These are phyloP conservation scores for Mormyrops boulengeri DNA, from an alignment of 2,797 vertebrate genomes.

Conservation along the genomic window DNA sequence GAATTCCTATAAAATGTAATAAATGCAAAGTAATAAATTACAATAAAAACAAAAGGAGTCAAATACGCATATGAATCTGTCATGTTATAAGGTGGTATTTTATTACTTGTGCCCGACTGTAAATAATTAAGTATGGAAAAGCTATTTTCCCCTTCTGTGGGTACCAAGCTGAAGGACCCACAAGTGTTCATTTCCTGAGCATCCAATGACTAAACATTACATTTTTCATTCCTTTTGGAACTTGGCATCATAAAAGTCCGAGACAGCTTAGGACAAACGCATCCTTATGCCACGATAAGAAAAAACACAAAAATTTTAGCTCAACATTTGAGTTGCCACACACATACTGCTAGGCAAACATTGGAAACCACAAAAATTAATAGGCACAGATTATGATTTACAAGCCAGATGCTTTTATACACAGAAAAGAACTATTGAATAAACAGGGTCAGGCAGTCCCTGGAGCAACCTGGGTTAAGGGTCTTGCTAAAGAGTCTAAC, in stretches of 20 bases:
- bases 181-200: neutral
- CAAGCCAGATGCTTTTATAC: neutral
- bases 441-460: neutral
- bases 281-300: slow-evolving; percentile 27
- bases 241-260: slow-evolving; percentile 25
- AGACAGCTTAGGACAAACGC: slow-evolving; percentile 23
- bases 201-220: neutral
- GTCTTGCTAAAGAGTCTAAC: neutral
- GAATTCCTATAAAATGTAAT: neutral
- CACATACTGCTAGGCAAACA: neutral
- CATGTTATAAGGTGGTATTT: neutral
- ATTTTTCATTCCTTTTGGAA: slow-evolving; percentile 14
- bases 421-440: neutral
- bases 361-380: neutral
- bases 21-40: neutral
- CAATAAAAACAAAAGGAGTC: neutral
- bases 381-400: neutral
- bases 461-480: neutral
- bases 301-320: slow-evolving; percentile 8
- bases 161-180: neutral
- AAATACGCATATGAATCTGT: neutral
- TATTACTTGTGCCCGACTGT: neutral
- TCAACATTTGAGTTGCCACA: neutral
- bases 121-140: neutral
- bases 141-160: neutral